Percentiles rank a stretch among this genome's conserved stretches.
phyloP scores from a whole-genome alignment of 2,797 vertebrate genomes.

The Morus bassanus region DNA sequence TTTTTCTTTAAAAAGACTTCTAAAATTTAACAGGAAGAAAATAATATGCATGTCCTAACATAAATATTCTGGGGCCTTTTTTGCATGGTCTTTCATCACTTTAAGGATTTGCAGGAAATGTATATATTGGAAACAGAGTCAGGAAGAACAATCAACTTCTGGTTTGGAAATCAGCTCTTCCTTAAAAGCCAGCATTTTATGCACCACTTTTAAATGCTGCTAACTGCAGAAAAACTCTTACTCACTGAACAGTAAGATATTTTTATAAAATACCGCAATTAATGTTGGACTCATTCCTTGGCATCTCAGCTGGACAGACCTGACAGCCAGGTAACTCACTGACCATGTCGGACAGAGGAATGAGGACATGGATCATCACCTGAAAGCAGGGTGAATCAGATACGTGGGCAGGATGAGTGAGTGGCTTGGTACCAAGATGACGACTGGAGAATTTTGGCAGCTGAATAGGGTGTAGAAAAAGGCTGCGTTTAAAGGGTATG shows the following conservation, averaged over 20 bases:
- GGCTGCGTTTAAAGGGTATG: not conserved
- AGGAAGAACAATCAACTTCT: not conserved
- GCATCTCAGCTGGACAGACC: not conserved
- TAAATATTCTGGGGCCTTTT: not conserved
- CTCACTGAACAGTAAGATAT: not conserved
- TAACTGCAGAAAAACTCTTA: not conserved
- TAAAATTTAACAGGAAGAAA: not conserved
- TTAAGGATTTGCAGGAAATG: not conserved
- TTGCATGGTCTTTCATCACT: not conserved
- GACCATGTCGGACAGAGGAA: not conserved
- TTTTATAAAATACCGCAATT: not conserved
- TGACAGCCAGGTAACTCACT: not conserved
- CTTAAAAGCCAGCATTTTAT: not conserved
- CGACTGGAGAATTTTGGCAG: not conserved
- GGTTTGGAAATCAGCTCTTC: not conserved
- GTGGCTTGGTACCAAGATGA: not conserved
- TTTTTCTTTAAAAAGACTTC: not conserved
- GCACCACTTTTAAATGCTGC: not conserved
- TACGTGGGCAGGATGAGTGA: not conserved
- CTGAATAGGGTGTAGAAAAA: not conserved
- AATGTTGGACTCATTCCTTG: not conserved
- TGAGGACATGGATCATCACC: rapidly evolving
- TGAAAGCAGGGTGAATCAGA: not conserved
- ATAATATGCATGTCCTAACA: not conserved
- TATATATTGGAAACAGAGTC: not conserved